Percentiles rank a stretch among this genome's conserved stretches.
Conservation (phyloP, 2,797 vertebrate species). For the Schizopygopsis malacanthus region DNA sequence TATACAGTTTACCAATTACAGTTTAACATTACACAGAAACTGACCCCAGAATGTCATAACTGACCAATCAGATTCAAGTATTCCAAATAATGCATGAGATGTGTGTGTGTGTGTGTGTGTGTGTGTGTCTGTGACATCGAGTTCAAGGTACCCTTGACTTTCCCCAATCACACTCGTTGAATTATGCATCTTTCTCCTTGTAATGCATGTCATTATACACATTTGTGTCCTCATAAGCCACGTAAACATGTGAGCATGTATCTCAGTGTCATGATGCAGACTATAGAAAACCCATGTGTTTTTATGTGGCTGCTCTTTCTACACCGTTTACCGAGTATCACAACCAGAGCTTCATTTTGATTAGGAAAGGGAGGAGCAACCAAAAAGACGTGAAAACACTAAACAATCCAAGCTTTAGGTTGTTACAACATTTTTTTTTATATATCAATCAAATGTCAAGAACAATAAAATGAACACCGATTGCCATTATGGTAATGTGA, state of each 20-base stretch:
- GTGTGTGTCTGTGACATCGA: neutral
- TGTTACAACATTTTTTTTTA: neutral
- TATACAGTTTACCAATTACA: neutral
- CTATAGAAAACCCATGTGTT: neutral
- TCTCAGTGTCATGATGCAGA: conserved; percentile 5
- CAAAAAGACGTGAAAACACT: neutral
- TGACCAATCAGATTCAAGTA: conserved; percentile 7
- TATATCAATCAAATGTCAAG: neutral
- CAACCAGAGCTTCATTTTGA: neutral
- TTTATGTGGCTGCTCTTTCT: neutral
- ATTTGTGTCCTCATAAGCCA: no score
- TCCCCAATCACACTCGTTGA: no score
- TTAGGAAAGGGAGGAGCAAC: neutral
- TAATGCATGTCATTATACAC: no score
- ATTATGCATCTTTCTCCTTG: no score
- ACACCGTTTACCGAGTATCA: neutral
- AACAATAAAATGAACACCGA: neutral
- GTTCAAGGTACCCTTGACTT: conserved; percentile 41
- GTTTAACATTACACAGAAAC: neutral
- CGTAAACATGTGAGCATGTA: no score
- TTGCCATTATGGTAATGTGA: neutral
- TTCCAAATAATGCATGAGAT: conserved; percentile 6
- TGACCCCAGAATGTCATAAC: neutral
- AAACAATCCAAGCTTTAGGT: neutral
- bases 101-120: conserved; percentile 5